These are phyloP conservation scores for Ormyrus nitidulus DNA, from an alignment of 2,888 invertebrate genomes.

Conservation along the genomic window DNA sequence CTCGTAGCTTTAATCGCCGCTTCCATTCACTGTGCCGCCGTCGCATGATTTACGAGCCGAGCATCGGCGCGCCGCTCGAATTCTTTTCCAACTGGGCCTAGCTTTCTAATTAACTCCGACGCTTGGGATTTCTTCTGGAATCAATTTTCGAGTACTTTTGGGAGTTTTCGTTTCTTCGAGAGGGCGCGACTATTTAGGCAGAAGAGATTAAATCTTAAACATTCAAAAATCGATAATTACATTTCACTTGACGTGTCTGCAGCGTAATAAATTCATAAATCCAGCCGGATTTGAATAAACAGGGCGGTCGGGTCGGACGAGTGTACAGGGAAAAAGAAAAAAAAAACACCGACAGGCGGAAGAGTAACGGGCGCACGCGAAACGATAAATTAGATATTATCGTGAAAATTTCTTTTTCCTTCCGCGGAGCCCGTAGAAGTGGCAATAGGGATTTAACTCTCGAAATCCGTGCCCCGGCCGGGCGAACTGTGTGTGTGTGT, in stretches of 20 bases:
- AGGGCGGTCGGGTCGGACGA: neutral
- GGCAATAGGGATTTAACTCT: slow-evolving; percentile 53
- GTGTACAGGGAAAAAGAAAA: slow-evolving; percentile 1
- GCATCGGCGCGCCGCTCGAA: too few species aligned
- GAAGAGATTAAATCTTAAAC: too few species aligned
- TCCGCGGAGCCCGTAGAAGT: slow-evolving; percentile 7
- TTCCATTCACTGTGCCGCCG: slow-evolving; percentile 67
- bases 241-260: neutral
- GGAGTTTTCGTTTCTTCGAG: too few species aligned
- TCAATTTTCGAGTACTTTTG: too few species aligned
- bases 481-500: neutral
- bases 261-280: slow-evolving; percentile 42
- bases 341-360: slow-evolving; percentile 27
- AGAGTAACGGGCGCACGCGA: slow-evolving; percentile 33
- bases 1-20: slow-evolving; percentile 51
- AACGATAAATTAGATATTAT: slow-evolving; percentile 55
- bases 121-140: too few species aligned
- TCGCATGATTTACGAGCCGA: slow-evolving; percentile 68
- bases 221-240: neutral
- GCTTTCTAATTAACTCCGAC: too few species aligned
- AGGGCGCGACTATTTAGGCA: too few species aligned
- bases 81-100: too few species aligned
- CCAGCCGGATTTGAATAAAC: slow-evolving; percentile 27
- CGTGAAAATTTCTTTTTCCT: slow-evolving; percentile 47
- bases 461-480: slow-evolving; percentile 36